phyloP scores from a whole-genome alignment of 1,140 invertebrate species.

The Teleogryllus occipitalis region DNA sequence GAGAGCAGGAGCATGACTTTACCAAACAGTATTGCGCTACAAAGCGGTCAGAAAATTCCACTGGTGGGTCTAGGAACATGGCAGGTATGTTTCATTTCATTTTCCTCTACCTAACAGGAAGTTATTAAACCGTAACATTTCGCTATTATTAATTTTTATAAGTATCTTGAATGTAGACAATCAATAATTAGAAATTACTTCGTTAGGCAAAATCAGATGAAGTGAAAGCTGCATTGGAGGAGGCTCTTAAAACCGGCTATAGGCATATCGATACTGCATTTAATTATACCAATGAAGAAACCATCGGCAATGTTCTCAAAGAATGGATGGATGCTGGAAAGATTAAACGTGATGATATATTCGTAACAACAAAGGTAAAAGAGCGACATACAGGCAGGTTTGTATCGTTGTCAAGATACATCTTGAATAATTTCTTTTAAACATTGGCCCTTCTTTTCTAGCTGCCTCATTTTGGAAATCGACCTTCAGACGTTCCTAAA shows the following conservation, averaged over 20 bases:
- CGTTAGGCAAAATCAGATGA: constrained; percentile 55
- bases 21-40: neutral
- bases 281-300: constrained; percentile 71
- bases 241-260: constrained; percentile 55
- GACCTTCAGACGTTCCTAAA: constrained; percentile 17
- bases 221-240: constrained; percentile 56
- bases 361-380: constrained; percentile 69
- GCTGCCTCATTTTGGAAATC: constrained; percentile 25
- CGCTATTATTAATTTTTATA: too few relatives aligned
- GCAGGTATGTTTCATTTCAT: neutral
- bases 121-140: too few relatives aligned
- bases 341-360: constrained; percentile 66
- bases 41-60: neutral
- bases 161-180: too few relatives aligned
- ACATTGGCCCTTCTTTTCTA: constrained; percentile 2
- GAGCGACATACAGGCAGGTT: neutral
- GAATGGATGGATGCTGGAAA: constrained; percentile 59
- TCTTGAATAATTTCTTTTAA: neutral
- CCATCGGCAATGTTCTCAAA: constrained; percentile 65
- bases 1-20: neutral
- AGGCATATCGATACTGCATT: constrained; percentile 75
- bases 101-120: too few relatives aligned
- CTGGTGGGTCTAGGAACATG: neutral
- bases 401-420: neutral
- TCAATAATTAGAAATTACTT: neutral